Evolutionary conservation across 2,888 invertebrate species (phyloP).

Genomic region (Drosophila kambysellisi): DNA sequence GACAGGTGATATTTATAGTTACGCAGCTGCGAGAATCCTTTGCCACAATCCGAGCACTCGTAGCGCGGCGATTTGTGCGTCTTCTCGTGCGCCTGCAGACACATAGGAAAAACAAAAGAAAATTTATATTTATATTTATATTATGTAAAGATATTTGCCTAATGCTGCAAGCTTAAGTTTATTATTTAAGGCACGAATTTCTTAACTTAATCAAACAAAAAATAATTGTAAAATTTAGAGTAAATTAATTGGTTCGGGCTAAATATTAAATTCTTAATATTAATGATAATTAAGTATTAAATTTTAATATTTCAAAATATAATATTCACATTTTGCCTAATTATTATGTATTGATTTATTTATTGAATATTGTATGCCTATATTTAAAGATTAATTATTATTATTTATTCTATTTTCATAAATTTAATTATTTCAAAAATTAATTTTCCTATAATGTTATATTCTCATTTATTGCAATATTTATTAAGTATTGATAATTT

Average conservation of each 20-base stretch:
- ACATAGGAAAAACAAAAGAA: slow-evolving; percentile 9
- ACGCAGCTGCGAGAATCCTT: slow-evolving; percentile 92
- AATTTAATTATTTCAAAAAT: neutral
- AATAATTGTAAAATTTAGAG: neutral
- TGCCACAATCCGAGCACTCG: slow-evolving; percentile 91
- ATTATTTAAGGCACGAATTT: neutral
- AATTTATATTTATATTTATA: neutral
- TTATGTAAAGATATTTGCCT: neutral
- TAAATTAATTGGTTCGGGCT: neutral
- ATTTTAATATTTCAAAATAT: neutral
- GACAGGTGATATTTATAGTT: slow-evolving; percentile 94
- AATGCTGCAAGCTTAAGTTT: neutral
- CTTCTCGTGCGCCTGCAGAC: slow-evolving; percentile 83
- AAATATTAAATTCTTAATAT: neutral
- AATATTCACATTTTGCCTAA: neutral
- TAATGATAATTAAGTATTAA: neutral
- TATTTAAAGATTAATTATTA: neutral
- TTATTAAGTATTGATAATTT: neutral
- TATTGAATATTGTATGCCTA: neutral
- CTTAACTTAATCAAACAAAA: neutral
- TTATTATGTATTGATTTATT: neutral
- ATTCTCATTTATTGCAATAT: too few relatives aligned
- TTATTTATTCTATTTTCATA: neutral
- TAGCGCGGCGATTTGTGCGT: slow-evolving; percentile 86
- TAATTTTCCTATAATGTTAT: too few relatives aligned